Evolutionary conservation across 1,140 invertebrate species (phyloP).

Genomic region (Wasmannia auropunctata): DNA sequence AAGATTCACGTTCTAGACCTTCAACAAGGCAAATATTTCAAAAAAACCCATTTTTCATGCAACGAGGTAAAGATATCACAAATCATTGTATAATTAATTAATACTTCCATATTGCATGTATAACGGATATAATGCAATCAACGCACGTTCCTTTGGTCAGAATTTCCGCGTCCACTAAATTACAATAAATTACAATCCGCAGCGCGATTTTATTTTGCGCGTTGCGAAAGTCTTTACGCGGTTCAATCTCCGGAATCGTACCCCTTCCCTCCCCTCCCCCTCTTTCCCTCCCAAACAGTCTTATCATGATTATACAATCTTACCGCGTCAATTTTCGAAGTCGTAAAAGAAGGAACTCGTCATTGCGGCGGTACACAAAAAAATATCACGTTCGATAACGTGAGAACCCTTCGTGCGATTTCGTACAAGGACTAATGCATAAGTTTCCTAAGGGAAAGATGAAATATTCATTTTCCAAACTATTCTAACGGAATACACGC

Average conservation of each 20-base stretch:
- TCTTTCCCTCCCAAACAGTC: background rate
- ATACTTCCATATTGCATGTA: background rate
- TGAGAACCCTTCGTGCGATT: background rate
- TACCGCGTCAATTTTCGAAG: conserved; percentile 7
- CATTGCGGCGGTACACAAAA: background rate
- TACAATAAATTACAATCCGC: conserved; percentile 7
- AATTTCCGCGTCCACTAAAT: background rate
- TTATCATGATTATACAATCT: conserved; percentile 49
- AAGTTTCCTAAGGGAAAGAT: background rate
- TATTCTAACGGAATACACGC: conserved; percentile 2
- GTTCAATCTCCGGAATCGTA: conserved; percentile 5
- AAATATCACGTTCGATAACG: background rate
- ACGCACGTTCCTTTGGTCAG: background rate
- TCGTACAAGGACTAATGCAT: background rate
- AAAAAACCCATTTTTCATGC: conserved; percentile 17
- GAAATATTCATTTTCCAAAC: background rate
- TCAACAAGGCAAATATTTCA: background rate
- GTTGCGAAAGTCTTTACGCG: background rate
- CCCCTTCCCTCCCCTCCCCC: too few species aligned
- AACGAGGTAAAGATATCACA: conserved; percentile 48
- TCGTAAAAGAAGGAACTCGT: background rate
- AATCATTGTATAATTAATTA: conserved; percentile 22
- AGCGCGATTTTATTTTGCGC: conserved; percentile 3
- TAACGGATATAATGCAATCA: background rate
- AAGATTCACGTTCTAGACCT: background rate